phyloP scores from a whole-genome alignment of 2,888 invertebrate species.

The Myopa testacea region DNA sequence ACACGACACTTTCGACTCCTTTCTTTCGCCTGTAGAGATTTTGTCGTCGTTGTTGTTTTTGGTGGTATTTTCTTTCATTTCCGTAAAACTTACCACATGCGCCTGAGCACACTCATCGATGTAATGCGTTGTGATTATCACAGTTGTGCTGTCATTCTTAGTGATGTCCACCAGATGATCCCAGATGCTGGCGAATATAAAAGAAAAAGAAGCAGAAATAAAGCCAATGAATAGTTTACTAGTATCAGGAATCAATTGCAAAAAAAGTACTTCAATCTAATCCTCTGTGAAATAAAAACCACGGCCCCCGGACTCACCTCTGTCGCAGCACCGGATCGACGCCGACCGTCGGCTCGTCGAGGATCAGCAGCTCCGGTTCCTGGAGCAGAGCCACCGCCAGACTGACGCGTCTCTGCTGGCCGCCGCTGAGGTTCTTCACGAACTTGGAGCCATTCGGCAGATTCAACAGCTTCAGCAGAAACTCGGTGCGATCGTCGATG shows the following conservation, averaged over 20 bases:
- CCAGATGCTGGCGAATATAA: conserved; percentile 76
- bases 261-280: too few species aligned
- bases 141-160: conserved; percentile 80
- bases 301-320: conserved; percentile 68
- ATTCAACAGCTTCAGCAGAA: conserved; percentile 76
- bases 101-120: conserved; percentile 90
- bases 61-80: not conserved
- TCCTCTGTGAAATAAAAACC: too few species aligned
- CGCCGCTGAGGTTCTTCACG: conserved; percentile 87
- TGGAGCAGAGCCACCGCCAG: conserved; percentile 89
- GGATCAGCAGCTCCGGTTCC: conserved; percentile 87
- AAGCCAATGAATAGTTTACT: too few species aligned
- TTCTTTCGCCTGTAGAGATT: not conserved
- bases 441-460: conserved; percentile 72
- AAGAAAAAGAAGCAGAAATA: too few species aligned
- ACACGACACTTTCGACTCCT: not conserved
- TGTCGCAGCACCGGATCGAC: conserved; percentile 90
- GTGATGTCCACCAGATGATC: conserved; percentile 84
- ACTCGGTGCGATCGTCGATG: conserved; percentile 78
- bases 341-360: conserved; percentile 95
- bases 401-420: conserved; percentile 89
- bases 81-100: conserved; percentile 74
- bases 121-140: conserved; percentile 89
- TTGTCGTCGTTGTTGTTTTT: too few species aligned
- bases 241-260: too few species aligned